Evolutionary conservation across 2,113 vertebrate species (phyloP).

Genomic region (Hippocampus barbouri): DNA sequence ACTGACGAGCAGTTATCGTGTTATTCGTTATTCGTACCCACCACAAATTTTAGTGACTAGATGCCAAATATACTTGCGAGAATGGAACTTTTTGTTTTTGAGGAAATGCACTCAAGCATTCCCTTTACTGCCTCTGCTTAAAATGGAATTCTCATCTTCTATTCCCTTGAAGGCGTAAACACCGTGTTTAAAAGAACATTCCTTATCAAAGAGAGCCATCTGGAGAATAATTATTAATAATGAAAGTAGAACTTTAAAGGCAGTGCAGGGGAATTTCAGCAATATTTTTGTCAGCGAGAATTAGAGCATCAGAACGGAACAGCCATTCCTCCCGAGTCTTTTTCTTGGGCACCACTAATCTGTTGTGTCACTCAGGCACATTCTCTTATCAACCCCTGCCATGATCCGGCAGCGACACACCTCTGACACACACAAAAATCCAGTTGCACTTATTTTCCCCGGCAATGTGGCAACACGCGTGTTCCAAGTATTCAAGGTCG

Average conservation of each 20-base stretch:
- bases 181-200: slow-evolving; percentile 6
- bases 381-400: slow-evolving; percentile 60
- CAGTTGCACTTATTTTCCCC: slow-evolving; percentile 16
- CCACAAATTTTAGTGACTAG: slow-evolving; percentile 13
- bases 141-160: neutral
- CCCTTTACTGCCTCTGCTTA: neutral
- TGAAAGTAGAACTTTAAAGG: slow-evolving; percentile 20
- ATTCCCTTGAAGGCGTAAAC: slow-evolving; percentile 4
- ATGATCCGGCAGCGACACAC: slow-evolving; percentile 58
- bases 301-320: slow-evolving; percentile 34
- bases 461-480: neutral
- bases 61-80: neutral
- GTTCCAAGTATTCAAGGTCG: slow-evolving; percentile 25
- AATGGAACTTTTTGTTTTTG: neutral
- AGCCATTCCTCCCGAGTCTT: slow-evolving; percentile 25
- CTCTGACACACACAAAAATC: slow-evolving; percentile 17
- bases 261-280: slow-evolving; percentile 24
- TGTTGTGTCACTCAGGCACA: slow-evolving; percentile 56
- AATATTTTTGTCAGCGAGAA: slow-evolving; percentile 35
- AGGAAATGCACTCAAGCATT: neutral
- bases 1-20: slow-evolving; percentile 6
- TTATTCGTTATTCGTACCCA: slow-evolving; percentile 25
- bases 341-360: slow-evolving; percentile 59
- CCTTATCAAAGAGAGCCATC: slow-evolving; percentile 4
- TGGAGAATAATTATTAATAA: slow-evolving; percentile 22